Conservation (phyloP, 1,140 invertebrate genomes). For the Pseudomyrmex cubaensis region DNA sequence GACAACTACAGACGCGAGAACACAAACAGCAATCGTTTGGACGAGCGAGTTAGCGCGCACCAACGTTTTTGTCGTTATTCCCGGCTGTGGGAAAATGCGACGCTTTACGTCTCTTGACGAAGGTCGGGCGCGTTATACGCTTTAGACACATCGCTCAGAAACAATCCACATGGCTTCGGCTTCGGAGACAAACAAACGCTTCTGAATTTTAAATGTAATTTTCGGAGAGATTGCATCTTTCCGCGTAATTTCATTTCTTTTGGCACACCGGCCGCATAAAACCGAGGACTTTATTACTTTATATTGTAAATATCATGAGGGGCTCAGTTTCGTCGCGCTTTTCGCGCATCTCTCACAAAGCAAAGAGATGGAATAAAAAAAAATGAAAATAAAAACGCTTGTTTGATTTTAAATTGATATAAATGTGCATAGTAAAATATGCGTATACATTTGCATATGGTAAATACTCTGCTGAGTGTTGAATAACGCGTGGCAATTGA, state of each 20-base stretch:
- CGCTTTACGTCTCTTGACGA: conserved; percentile 2
- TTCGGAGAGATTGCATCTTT: background rate
- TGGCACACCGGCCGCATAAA: background rate
- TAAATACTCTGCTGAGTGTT: conserved; percentile 2
- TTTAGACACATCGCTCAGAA: conserved; percentile 2
- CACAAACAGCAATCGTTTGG: conserved; percentile 64
- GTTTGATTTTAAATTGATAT: conserved; percentile 28
- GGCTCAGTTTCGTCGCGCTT: background rate
- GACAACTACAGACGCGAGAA: conserved; percentile 55
- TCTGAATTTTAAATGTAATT: conserved; percentile 48
- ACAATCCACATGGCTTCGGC: conserved; percentile 15
- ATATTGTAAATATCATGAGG: conserved; percentile 11
- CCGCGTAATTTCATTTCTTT: background rate
- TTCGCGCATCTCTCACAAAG: background rate
- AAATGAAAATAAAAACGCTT: background rate
- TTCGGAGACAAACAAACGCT: background rate
- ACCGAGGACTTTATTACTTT: conserved; percentile 10
- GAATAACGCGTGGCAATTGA: conserved; percentile 12
- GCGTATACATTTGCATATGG: background rate
- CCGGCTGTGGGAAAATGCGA: conserved; percentile 30
- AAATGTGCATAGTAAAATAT: conserved; percentile 5
- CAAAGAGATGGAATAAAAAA: background rate
- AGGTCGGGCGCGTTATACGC: background rate
- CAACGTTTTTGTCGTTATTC: conserved; percentile 28
- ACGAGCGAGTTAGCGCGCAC: conserved; percentile 54